Percentiles rank a stretch among this genome's conserved stretches.
phyloP scores from a whole-genome alignment of 2,113 vertebrate species.

The Apus apus region DNA sequence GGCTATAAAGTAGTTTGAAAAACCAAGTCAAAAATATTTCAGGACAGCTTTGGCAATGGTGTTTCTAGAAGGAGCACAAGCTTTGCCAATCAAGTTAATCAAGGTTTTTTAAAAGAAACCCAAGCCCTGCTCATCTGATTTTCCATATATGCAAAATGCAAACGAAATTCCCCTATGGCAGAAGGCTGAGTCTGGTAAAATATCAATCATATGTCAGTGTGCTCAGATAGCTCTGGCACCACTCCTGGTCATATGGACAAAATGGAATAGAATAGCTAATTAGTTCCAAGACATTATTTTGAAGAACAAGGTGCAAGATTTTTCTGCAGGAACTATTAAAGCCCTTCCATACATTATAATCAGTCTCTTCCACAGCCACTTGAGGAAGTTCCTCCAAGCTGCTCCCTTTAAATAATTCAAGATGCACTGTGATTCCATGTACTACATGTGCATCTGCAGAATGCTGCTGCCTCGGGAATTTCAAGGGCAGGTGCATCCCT shows the following conservation, averaged over 20 bases:
- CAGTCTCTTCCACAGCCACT: neutral
- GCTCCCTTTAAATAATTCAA: neutral
- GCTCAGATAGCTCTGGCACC: conserved; percentile 35
- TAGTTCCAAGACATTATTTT: neutral
- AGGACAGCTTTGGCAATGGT: neutral
- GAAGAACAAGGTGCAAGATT: neutral
- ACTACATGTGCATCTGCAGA: neutral
- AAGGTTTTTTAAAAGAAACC: neutral
- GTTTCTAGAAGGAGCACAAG: conserved; percentile 26
- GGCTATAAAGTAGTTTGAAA: neutral
- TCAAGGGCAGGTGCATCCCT: conserved; percentile 19
- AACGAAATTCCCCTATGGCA: neutral
- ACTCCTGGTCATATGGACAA: neutral
- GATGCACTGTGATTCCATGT: neutral
- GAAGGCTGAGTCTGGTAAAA: conserved; percentile 58
- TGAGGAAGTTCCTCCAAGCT: neutral
- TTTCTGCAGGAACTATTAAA: neutral
- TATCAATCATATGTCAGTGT: conserved; percentile 42
- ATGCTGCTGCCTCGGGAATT: neutral
- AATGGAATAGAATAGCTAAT: conserved; percentile 4
- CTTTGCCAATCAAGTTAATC: conserved; percentile 36
- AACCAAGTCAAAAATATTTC: neutral
- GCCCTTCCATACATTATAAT: neutral
- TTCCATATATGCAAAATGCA: conserved; percentile 21
- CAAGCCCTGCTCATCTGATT: conserved; percentile 34